Base-by-base conservation (phyloP, 1,140 invertebrate species). In the Drosophila punjabiensis region DNA sequence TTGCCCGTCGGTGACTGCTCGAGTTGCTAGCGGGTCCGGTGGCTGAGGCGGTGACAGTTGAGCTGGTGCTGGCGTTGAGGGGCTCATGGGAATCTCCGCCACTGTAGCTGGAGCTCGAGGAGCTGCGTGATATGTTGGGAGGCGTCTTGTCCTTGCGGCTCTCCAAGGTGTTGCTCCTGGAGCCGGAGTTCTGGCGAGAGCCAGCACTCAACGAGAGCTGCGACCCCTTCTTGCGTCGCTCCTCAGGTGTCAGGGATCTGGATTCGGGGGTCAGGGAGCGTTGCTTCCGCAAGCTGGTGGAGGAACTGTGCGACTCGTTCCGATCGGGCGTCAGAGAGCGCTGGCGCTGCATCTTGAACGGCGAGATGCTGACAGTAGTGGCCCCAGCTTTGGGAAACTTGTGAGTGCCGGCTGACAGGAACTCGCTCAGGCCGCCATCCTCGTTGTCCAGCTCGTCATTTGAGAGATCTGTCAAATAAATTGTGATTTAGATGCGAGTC, bases 91-190 rank as follows among this genome's bases (percentile, higher is more conserved):
- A 68, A 3, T 89, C 88, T 1, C 92, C 74, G 18, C 92, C 91
- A 55, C 93, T 93, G 56, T 93, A 93, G 24, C 93, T 93, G 10
- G 93, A 93, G 45, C 92, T 93, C 1, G 93, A 93, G 33, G 93
- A 93, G 59, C 92, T 93, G 13, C 93, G 78, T 32, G 93, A 93
- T 24, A 93, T 91, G 60, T 78, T 92, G 6, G 77, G 67, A 37
- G 76, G 75, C 24, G 89, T 89, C 32, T 90, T 93, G 8, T 93
- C 88, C 35, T 83, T 86, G 30, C 92, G 79, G 8, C 82, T 82
- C 58, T 93, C 93, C 5, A 93, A 30, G 2, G 92, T 93, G 30
- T 89, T 93, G 59, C 74, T 92, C 56, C 89, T 82, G 8, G 91
- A 93, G 55, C 83, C 82, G 0, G 88, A 93, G 50, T 84, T 93